Evolutionary conservation across 2,888 invertebrate species (phyloP), one percentile per base, ranked within the genome.

Genomic region (Thymelicus lineola): DNA sequence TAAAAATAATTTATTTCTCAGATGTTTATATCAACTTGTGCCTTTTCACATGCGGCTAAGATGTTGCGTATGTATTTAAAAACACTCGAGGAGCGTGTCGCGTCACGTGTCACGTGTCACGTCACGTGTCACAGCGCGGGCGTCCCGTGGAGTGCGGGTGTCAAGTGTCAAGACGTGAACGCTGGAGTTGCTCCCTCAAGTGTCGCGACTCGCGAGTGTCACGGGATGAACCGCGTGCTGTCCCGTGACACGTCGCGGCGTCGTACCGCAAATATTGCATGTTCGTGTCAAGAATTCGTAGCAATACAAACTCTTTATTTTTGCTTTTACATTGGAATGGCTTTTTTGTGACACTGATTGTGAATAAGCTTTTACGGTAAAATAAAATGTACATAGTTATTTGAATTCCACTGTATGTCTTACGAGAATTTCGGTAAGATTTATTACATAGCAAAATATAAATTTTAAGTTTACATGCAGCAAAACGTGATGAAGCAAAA

Each of bases 121-220:
- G 55, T 35, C 35, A 12, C 28, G 48, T 48, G 62, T 48, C 10
- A 53, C 53, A 17, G 53, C 53, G 53, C 53, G 48, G 53, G 36
- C 63, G 38, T 38, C 63, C 36, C 63, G 63, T 17, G 20, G 63
- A 63, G 53, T 35, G 53, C 53, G 53, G 35, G 63, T 38, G 63
- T 63, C 63, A 38, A 63, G 63, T 63, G 53, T 53, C 63, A 20
- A 35, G 61, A 48, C 62, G 38, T 53, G 63, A 53, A 50, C 50
- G 50, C 38, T 53, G 50, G 53, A 63, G 63, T 63, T 36, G 61
- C 46, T 61, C 61, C 46, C 61, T 61, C 36, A 62, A 62, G 62
- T 62, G 62, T 62, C 62, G 50, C 62, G 46, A 61, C 48, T 62
- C 62, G 50, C 62, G 46, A 61, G 28, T 28, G 28, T 28, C 20